Evolutionary conservation across 2,113 vertebrate species (phyloP), one percentile per base, ranked within the genome.

Genomic region (Atrichornis clamosus): DNA sequence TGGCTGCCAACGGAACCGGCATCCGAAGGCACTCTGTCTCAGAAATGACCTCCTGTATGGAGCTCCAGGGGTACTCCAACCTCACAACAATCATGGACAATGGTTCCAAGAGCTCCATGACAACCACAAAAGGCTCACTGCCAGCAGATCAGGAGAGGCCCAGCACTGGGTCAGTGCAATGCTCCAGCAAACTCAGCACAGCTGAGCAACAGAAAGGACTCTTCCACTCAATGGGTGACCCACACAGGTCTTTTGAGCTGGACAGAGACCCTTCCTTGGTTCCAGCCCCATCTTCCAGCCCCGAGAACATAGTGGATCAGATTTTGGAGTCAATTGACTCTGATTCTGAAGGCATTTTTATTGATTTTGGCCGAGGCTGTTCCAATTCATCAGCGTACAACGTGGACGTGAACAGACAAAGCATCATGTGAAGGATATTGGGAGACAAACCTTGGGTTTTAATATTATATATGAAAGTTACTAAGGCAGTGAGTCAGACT

Each of bases 21-120:
- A 96, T 99, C 95, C 98, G 99, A 19, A 97, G 99, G 26, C 99
- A 99, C 96, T 99, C 99, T 0, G 98, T 99, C 22, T 99, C 98
- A 0, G 99, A 99, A 97, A 99, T 99, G 98, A 99, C 98, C 1
- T 99, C 98, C 60, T 99, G 98, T 72, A 23, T 98, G 11, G 99
- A 99, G 93, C 98, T 99, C 80, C 98, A 97, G 65, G 95, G 97
- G 41, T 99, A 98, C 85, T 85, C 97, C 13, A 97, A 97, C 47
- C 95, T 97, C 70, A 95, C 97, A 3, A 92, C 98, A 11, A 93
- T 96, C 94, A 46, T 97, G 93, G 98, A 98, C 85, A 87, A 65
- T 1, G 80, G 95, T 19, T 97, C 97, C 65, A 98, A 96, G 87
- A 97, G 87, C 87, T 97, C 97, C 39, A 10, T 95, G 28, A 82